phyloP scores from a whole-genome alignment of 2,113 vertebrate species.

The Cyrtonyx montezumae region DNA sequence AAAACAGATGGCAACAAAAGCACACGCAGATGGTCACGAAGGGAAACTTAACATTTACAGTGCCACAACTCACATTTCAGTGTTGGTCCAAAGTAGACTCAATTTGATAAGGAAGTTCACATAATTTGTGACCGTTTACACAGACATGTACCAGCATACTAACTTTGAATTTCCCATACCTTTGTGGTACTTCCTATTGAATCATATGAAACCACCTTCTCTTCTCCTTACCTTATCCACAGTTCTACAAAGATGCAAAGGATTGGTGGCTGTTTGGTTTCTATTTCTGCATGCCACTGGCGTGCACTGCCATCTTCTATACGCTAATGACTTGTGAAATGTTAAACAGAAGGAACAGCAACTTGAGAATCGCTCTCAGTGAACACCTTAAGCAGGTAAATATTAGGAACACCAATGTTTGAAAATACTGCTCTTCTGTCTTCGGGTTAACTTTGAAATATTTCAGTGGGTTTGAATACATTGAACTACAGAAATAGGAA shows the following conservation, averaged over 20 bases:
- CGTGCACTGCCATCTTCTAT: slow-evolving; percentile 93
- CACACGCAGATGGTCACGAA: neutral
- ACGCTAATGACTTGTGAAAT: slow-evolving; percentile 97
- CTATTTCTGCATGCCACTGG: slow-evolving; percentile 94
- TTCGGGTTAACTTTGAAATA: neutral
- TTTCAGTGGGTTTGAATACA: slow-evolving; percentile 2
- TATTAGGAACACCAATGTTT: neutral
- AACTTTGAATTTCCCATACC: neutral
- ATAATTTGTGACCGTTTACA: neutral
- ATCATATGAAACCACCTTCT: neutral
- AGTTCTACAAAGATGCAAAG: slow-evolving; percentile 90
- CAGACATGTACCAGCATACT: neutral
- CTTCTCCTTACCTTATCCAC: neutral
- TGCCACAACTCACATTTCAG: neutral
- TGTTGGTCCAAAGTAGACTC: neutral
- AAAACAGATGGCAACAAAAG: neutral
- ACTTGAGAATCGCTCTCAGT: slow-evolving; percentile 92
- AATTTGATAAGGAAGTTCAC: neutral
- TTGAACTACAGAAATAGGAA: neutral
- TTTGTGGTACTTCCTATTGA: neutral
- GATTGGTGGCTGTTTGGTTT: slow-evolving; percentile 98
- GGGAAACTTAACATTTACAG: neutral
- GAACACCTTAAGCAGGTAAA: slow-evolving; percentile 97
- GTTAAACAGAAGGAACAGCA: slow-evolving; percentile 94
- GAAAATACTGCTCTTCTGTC: neutral